Conservation (phyloP, 2,888 invertebrate species). For the Electrophaes corylata region DNA sequence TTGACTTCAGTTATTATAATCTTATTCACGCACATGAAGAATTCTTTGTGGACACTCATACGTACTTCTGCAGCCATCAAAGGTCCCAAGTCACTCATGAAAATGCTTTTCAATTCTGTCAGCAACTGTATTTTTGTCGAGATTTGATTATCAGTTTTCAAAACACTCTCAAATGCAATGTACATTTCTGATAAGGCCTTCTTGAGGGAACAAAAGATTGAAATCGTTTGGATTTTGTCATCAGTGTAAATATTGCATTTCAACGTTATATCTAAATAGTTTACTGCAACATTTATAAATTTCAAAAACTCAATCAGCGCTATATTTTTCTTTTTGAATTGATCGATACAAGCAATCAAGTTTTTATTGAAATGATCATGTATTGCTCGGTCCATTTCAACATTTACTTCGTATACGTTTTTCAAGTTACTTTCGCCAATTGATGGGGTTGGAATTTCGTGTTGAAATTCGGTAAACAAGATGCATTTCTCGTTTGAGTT, state of each 20-base stretch:
- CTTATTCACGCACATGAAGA: slow-evolving; percentile 63
- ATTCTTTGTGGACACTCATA: slow-evolving; percentile 53
- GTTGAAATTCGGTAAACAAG: slow-evolving; percentile 70
- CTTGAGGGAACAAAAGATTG: slow-evolving; percentile 48
- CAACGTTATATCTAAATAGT: slow-evolving; percentile 56
- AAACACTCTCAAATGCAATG: slow-evolving; percentile 43
- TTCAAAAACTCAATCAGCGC: slow-evolving; percentile 51
- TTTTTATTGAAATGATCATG: slow-evolving; percentile 48
- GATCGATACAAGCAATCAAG: slow-evolving; percentile 36
- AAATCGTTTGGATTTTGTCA: slow-evolving; percentile 45
- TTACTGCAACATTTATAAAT: slow-evolving; percentile 48
- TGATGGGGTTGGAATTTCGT: slow-evolving; percentile 40
- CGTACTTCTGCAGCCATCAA: slow-evolving; percentile 53
- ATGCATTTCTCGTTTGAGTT: slow-evolving; percentile 61
- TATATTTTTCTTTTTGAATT: slow-evolving; percentile 42
- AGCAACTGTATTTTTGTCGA: slow-evolving; percentile 55
- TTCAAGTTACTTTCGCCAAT: slow-evolving; percentile 18
- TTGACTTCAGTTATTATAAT: slow-evolving; percentile 56
- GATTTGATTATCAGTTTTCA: slow-evolving; percentile 53
- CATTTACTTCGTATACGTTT: slow-evolving; percentile 48
- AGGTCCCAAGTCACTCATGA: slow-evolving; percentile 53
- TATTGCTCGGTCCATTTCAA: slow-evolving; percentile 47
- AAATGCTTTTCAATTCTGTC: slow-evolving; percentile 51
- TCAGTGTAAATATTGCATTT: slow-evolving; percentile 49
- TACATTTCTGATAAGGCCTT: slow-evolving; percentile 52